These are phyloP conservation scores for Nannoperca obscura DNA, from an alignment of 2,797 vertebrate genomes.

Conservation along the genomic window DNA sequence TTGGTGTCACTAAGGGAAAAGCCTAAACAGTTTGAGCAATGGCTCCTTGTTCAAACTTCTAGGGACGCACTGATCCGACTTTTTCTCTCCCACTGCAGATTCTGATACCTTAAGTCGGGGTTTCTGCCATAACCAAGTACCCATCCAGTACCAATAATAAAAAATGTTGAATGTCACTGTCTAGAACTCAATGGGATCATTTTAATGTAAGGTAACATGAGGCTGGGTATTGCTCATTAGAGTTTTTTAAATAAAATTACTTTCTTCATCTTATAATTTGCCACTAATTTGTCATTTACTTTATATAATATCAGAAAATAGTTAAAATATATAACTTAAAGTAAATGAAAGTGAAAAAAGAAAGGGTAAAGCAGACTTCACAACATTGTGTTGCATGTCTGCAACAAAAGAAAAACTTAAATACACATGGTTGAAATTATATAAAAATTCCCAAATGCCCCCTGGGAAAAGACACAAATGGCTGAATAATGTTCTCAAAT, in stretches of 20 bases:
- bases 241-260: neutral
- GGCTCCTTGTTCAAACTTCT: neutral
- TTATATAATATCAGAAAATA: neutral
- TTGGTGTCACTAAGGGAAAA: slow-evolving; percentile 14
- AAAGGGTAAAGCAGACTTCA: neutral
- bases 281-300: too few relatives aligned
- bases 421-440: slow-evolving; percentile 4
- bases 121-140: neutral
- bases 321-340: too few relatives aligned
- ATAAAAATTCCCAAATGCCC: slow-evolving; percentile 12
- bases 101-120: neutral
- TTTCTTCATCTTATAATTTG: neutral
- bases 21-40: slow-evolving; percentile 1
- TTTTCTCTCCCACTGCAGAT: neutral
- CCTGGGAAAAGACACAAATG: slow-evolving; percentile 19
- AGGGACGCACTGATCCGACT: neutral
- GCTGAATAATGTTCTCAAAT: slow-evolving; percentile 22
- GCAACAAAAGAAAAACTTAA: slow-evolving; percentile 6
- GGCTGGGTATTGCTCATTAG: neutral
- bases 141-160: neutral
- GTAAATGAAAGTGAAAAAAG: neutral
- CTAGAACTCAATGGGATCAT: neutral
- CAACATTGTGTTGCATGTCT: slow-evolving; percentile 7
- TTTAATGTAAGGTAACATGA: neutral
- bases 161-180: neutral